Base-by-base conservation (phyloP, 2,888 invertebrate genomes). In the Tenthredo livida region DNA sequence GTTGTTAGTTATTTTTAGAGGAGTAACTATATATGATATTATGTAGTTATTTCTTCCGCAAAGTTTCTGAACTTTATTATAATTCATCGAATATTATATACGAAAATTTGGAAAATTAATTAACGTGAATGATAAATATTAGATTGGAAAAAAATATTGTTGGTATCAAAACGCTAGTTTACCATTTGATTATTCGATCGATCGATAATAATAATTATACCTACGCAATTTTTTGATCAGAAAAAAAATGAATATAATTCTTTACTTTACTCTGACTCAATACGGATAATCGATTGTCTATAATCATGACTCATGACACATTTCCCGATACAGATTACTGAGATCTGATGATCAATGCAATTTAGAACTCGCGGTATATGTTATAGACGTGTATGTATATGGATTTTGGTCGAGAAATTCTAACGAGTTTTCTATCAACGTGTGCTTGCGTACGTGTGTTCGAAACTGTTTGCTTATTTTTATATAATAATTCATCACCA, bases 1-100 rank as follows among this genome's bases (percentile, higher is more conserved):
- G 50, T 77, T 29, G 73, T 73, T 77, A 54, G 25, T 29, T 77
- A 77, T 77, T 77, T 54, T 54, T 54, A 77, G 54, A 67, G 33
- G 5, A 15, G 29, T 4, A 12, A 67, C 5, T 33, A 67, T 67
- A 17, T 29, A 29, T 15, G 12, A 67, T 33, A 54, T 54, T 54
- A 29, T 33, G 61, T 33, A 67, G 15, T 67, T 17, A 67, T 67
- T 67, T 67, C 21, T 17, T 33, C 33, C 25, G 67, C 67, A 33
- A 65, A 12, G 33, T 67, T 25, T 61, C 12, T 12, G 25, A 61
- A 61, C 21, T 61, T 25, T 12, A 2, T 29, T 29, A 25, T 12
- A 25, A 61, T 61, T 61, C 12, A 61, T 10, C 10, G 12, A 25
- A 61, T 61, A 25, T 61, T 25, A 1, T n/a, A 6, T 54, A 10